phyloP scores from a whole-genome alignment of 2,797 vertebrate genomes.

The Chloroceryle inda region DNA sequence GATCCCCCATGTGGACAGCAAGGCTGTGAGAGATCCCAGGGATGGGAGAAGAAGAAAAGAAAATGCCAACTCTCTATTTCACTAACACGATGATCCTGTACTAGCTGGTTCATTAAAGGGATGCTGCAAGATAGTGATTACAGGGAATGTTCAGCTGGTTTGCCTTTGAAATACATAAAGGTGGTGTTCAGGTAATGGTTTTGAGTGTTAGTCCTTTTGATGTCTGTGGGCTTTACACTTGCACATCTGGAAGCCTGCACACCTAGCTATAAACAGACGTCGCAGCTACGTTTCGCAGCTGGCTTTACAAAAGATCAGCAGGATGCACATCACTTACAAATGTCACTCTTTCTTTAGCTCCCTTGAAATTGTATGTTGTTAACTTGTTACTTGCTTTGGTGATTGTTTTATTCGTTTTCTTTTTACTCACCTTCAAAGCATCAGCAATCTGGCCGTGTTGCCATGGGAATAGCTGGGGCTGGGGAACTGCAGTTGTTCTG shows the following conservation, averaged over 20 bases:
- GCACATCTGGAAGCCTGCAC: constrained; percentile 78
- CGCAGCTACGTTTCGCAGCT: constrained; percentile 66
- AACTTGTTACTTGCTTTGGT: constrained; percentile 42
- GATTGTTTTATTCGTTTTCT: constrained; percentile 26
- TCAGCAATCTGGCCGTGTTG: neutral
- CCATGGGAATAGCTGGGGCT: neutral
- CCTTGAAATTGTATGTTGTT: constrained; percentile 17
- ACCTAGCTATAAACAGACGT: constrained; percentile 34
- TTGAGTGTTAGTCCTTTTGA: constrained; percentile 72
- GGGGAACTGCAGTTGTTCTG: neutral
- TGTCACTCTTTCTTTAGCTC: constrained; percentile 24
- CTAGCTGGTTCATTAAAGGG: constrained; percentile 60
- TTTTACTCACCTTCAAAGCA: constrained; percentile 61
- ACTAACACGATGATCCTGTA: neutral
- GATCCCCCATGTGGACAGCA: neutral
- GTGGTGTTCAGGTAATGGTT: constrained; percentile 61
- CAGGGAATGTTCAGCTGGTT: constrained; percentile 72
- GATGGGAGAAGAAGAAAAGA: neutral
- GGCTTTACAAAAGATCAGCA: constrained; percentile 71
- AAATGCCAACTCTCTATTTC: neutral
- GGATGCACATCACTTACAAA: constrained; percentile 48
- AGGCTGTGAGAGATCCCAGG: neutral
- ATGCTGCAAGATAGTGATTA: constrained; percentile 73
- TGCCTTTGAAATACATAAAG: constrained; percentile 79
- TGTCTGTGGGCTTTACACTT: constrained; percentile 67